phyloP scores from a whole-genome alignment of 2,888 invertebrate genomes.

The Scaptomyza caliginosa region DNA sequence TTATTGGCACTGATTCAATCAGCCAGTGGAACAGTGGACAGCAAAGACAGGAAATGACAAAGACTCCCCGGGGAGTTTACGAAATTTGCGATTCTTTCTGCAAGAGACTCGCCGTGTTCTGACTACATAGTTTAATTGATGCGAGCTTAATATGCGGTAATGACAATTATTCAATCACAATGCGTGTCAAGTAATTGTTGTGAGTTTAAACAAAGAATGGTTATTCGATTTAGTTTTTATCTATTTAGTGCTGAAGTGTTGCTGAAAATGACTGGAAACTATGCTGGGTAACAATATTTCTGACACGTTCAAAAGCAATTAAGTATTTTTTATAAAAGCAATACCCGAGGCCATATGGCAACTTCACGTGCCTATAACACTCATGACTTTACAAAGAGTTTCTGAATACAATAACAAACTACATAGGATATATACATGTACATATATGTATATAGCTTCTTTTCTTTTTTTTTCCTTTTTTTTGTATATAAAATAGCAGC shows the following conservation, averaged over 20 bases:
- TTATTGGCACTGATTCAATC: slow-evolving; percentile 78
- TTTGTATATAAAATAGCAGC: slow-evolving; percentile 28
- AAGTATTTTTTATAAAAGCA: slow-evolving; percentile 57
- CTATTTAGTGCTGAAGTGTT: not conserved
- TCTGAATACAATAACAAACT: slow-evolving; percentile 22
- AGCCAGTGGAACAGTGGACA: slow-evolving; percentile 35
- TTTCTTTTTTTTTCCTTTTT: too few relatives aligned
- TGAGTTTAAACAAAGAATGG: not conserved
- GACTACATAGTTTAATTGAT: slow-evolving; percentile 5
- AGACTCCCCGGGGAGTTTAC: slow-evolving; percentile 31
- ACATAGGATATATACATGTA: not conserved
- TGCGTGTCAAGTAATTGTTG: not conserved
- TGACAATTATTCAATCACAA: not conserved
- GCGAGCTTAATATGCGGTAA: not conserved
- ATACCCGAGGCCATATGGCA: slow-evolving; percentile 38
- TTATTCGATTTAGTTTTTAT: not conserved
- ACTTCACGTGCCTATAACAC: slow-evolving; percentile 46
- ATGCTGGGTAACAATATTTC: slow-evolving; percentile 42
- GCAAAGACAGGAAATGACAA: slow-evolving; percentile 6
- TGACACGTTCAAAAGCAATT: slow-evolving; percentile 71
- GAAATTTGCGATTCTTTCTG: slow-evolving; percentile 1
- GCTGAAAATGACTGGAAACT: slow-evolving; percentile 12
- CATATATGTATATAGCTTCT: not conserved
- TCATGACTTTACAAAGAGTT: slow-evolving; percentile 39
- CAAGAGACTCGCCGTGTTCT: not conserved